phyloP scores from a whole-genome alignment of 2,888 invertebrate genomes.

The Rhodophaea formosa region DNA sequence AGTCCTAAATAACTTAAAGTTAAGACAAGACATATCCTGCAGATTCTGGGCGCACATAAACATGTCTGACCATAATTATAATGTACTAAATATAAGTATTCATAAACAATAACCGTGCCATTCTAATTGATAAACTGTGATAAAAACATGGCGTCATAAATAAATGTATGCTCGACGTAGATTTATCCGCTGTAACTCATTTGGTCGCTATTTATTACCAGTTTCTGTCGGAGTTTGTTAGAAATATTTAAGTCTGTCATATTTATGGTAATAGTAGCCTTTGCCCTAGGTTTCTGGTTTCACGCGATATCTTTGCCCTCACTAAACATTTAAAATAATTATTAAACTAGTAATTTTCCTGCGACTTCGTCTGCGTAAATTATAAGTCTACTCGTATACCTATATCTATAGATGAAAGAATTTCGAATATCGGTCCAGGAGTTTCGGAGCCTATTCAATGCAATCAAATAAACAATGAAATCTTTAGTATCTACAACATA shows the following conservation, averaged over 20 bases:
- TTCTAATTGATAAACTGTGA: conserved; percentile 10
- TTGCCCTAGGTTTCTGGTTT: too few species aligned
- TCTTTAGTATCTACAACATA: too few species aligned
- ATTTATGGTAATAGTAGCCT: background rate
- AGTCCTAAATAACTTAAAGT: background rate
- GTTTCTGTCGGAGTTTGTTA: conserved; percentile 8
- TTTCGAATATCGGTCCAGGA: too few species aligned
- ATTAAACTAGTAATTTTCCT: too few species aligned
- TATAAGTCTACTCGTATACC: too few species aligned
- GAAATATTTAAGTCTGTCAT: conserved; percentile 11
- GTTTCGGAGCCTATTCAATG: too few species aligned
- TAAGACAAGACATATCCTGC: background rate
- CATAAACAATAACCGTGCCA: conserved; percentile 6
- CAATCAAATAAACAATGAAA: too few species aligned
- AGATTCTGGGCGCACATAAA: background rate
- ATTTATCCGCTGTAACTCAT: background rate
- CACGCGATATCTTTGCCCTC: too few species aligned
- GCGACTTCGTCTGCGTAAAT: too few species aligned
- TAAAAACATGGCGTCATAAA: conserved; percentile 7
- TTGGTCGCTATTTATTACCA: conserved; percentile 10
- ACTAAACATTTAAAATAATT: too few species aligned
- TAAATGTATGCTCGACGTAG: background rate
- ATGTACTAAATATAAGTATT: background rate
- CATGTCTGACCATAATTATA: conserved; percentile 9
- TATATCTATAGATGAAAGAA: too few species aligned